A percentile compares a stretch with the other conserved stretches of the same genome.
These are phyloP conservation scores for Dioctria rufipes DNA, from an alignment of 2,888 invertebrate genomes.

Conservation along the genomic window DNA sequence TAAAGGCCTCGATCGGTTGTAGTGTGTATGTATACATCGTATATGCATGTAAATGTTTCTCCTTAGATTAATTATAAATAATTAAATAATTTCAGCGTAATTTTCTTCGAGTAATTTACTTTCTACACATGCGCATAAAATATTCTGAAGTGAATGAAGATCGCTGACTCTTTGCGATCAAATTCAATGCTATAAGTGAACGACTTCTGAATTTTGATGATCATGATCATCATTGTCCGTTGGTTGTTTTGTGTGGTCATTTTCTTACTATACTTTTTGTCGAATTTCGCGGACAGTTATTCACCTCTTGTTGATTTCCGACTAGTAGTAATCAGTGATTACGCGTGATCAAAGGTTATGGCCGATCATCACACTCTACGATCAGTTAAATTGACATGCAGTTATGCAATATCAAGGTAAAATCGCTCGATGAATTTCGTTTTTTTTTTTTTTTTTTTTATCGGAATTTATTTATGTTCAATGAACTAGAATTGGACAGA, in stretches of 20 bases:
- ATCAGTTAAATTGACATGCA: not conserved
- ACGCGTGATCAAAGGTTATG: slow-evolving; percentile 23
- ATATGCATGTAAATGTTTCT: not conserved
- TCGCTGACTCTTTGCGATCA: not conserved
- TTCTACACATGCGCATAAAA: too few relatives aligned
- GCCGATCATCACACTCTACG: not conserved
- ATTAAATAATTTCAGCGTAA: too few relatives aligned
- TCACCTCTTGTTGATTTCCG: slow-evolving; percentile 40
- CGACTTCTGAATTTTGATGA: slow-evolving; percentile 18
- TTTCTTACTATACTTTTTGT: not conserved
- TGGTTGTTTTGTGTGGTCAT: not conserved
- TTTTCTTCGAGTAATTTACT: too few relatives aligned
- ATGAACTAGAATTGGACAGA: too few relatives aligned
- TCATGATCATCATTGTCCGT: not conserved
- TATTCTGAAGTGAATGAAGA: not conserved
- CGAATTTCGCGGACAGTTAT: slow-evolving; percentile 39
- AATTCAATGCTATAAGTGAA: slow-evolving; percentile 7
- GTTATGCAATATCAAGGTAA: slow-evolving; percentile 10
- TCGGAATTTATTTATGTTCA: too few relatives aligned
- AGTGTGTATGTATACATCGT: not conserved
- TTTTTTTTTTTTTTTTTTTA: too few relatives aligned
- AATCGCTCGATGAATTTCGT: too few relatives aligned
- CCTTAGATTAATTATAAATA: too few relatives aligned
- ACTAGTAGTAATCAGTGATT: not conserved
- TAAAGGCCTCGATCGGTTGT: not conserved